Base-by-base conservation (phyloP, 2,797 vertebrate genomes). In the Carduelis carduelis region DNA sequence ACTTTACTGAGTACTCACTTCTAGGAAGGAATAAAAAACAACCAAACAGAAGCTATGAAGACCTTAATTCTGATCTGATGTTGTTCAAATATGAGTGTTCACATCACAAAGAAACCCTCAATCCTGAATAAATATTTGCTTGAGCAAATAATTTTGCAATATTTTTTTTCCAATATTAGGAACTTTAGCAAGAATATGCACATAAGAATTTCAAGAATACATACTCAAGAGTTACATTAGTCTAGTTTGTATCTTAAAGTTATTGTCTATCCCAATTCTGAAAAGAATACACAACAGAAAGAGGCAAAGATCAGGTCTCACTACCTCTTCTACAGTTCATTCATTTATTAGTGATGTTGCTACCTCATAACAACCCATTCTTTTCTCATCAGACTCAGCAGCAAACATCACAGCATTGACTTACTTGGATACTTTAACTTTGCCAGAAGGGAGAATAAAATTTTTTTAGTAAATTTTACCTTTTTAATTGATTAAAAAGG, bases 1-100 rank as follows among this genome's bases (percentile, higher is more conserved):
- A 44, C 13, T 77, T 81, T 19, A 37, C 5, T 1, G 1, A 75
- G 15, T 28, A 34, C 5, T 75, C 2, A 0, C 2, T 57, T 57
- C 70, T 65, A 37, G 15, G 49, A 66, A 82, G 15, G 15, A 88
- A 44, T 15, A 27, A 1, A 30, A 85, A 81, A 55, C 9, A 85
- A 75, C 7, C 1, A 8, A 85, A 44, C 6, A 76, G 17, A 68
- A 71, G 7, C 3, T 57, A 46, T 23, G 3, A 63, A 50, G 14
- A 32, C 7, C 35, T 75, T 43, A 26, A 46, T 55, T 92, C 44
- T 79, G 59, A 34, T 30, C 32, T 68, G 12, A 19, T 59, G 27
- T 14, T 14, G 13, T 37, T 50, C 26, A 50, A 50, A 71, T 37
- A 68, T 16, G 26, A 41, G 9, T 28, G 41, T 27, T 2, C 5